Evolutionary conservation across 2,113 vertebrate genomes (phyloP).

Genomic region (Burhinus oedicnemus): DNA sequence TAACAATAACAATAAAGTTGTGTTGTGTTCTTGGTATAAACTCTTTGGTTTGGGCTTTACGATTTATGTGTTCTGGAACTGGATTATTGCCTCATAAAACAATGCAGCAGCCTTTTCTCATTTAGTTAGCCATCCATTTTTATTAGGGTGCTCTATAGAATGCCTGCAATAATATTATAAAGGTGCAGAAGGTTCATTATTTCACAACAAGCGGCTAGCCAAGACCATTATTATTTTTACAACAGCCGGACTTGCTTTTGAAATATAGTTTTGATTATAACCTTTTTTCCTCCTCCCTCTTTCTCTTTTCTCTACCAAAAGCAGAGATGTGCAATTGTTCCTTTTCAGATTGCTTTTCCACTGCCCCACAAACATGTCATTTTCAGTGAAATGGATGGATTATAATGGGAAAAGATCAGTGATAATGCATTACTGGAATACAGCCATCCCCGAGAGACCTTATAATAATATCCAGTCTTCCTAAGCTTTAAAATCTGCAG

Average conservation of each 20-base stretch:
- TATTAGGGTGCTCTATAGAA: constrained; percentile 46
- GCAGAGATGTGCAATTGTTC: constrained; percentile 6
- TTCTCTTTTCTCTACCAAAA: constrained; percentile 11
- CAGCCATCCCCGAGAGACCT: constrained; percentile 20
- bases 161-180: constrained; percentile 60
- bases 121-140: constrained; percentile 55
- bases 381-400: constrained; percentile 50
- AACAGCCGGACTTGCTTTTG: constrained; percentile 1
- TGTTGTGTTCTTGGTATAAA: constrained; percentile 29
- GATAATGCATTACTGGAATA: constrained; percentile 56
- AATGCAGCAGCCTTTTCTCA: constrained; percentile 47
- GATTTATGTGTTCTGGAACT: constrained; percentile 38
- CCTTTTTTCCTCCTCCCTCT: background rate
- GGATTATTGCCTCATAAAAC: constrained; percentile 59
- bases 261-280: constrained; percentile 55
- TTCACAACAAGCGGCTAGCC: constrained; percentile 53
- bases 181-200: constrained; percentile 59
- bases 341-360: constrained; percentile 48
- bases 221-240: constrained; percentile 65
- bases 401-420: constrained; percentile 50
- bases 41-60: constrained; percentile 27
- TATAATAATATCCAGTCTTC: constrained; percentile 41
- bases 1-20: constrained; percentile 34
- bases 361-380: constrained; percentile 4
- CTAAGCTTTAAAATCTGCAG: constrained; percentile 35